Conservation (phyloP, 1,140 invertebrate genomes). For the Polypedilum pembai region DNA sequence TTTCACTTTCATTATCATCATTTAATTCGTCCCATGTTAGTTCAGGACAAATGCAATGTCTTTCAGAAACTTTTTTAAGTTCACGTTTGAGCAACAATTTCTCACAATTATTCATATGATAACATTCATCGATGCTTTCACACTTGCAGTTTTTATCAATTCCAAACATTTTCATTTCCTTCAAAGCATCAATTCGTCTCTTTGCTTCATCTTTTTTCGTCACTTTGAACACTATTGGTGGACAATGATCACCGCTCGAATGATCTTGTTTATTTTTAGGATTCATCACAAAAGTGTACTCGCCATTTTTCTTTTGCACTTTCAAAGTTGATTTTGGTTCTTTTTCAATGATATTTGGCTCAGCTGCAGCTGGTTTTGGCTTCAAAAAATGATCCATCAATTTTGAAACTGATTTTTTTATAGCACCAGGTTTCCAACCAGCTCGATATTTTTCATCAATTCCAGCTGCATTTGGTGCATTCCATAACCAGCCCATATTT, state of each 20-base stretch:
- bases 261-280: slow-evolving; percentile 36
- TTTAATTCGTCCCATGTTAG: slow-evolving; percentile 35
- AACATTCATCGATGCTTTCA: slow-evolving; percentile 36
- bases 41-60: slow-evolving; percentile 32
- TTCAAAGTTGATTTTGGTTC: slow-evolving; percentile 38
- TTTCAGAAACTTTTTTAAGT: slow-evolving; percentile 34
- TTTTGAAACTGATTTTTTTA: slow-evolving; percentile 37
- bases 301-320: slow-evolving; percentile 40
- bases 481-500: slow-evolving; percentile 44
- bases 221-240: slow-evolving; percentile 40
- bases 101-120: slow-evolving; percentile 39
- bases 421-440: slow-evolving; percentile 39
- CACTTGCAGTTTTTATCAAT: slow-evolving; percentile 39
- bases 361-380: slow-evolving; percentile 38
- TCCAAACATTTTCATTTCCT: slow-evolving; percentile 37
- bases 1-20: slow-evolving; percentile 39
- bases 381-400: slow-evolving; percentile 40
- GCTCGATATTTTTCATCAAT: slow-evolving; percentile 31
- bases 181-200: slow-evolving; percentile 36
- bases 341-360: slow-evolving; percentile 34
- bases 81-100: slow-evolving; percentile 36
- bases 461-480: slow-evolving; percentile 31
- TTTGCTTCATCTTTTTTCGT: slow-evolving; percentile 35
- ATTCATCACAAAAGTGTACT: slow-evolving; percentile 38
- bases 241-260: slow-evolving; percentile 30